phyloP scores from a whole-genome alignment of 2,888 invertebrate species.

The Melanargia galathea region DNA sequence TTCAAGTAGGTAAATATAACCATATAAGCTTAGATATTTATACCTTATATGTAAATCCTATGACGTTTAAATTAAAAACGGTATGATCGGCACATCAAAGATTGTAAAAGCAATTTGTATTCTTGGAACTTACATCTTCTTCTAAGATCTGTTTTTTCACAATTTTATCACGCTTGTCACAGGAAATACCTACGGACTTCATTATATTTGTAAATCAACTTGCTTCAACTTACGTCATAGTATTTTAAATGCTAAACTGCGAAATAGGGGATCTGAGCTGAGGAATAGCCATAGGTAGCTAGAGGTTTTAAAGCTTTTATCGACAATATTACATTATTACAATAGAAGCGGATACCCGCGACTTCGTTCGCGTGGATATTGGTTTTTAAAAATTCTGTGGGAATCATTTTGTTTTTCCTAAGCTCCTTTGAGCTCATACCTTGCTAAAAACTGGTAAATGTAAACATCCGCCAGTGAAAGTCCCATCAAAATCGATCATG shows the following conservation, averaged over 20 bases:
- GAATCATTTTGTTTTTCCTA: too few relatives aligned
- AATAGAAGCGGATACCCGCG: too few relatives aligned
- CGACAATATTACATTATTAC: too few relatives aligned
- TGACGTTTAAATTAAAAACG: not conserved
- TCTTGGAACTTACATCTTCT: conserved; percentile 21
- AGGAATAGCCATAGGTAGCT: not conserved
- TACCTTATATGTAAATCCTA: not conserved
- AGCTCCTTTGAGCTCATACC: too few relatives aligned
- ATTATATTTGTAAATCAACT: conserved; percentile 24
- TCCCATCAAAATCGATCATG: too few relatives aligned
- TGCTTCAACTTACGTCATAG: conserved; percentile 17
- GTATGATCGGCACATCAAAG: conserved; percentile 19
- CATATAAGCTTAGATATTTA: too few relatives aligned
- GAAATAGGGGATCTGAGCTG: not conserved
- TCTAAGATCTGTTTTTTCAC: conserved; percentile 20
- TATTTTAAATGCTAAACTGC: not conserved
- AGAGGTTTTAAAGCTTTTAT: not conserved
- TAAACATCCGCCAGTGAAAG: too few relatives aligned
- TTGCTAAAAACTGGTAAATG: too few relatives aligned
- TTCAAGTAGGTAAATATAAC: too few relatives aligned
- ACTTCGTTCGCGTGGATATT: too few relatives aligned
- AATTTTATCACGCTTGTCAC: conserved; percentile 27
- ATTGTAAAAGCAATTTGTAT: conserved; percentile 31
- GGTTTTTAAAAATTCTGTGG: too few relatives aligned
- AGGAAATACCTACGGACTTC: conserved; percentile 17